Conservation (phyloP, 1,140 invertebrate species). For the Drosophila virilis region DNA sequence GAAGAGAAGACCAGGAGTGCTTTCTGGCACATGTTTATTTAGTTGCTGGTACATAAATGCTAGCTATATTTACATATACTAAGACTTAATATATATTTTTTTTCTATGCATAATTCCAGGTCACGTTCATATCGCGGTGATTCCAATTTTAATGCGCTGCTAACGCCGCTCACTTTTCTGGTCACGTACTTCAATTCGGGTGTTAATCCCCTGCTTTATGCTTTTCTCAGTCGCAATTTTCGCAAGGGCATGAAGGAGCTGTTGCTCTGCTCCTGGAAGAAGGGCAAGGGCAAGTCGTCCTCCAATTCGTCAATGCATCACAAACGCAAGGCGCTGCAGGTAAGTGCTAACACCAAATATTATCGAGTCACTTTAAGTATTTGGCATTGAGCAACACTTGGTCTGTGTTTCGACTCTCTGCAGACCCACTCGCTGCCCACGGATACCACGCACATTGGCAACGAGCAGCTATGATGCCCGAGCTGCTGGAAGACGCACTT, state of each 20-base stretch:
- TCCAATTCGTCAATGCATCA: constrained; percentile 83
- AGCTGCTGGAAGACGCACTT: constrained; percentile 50
- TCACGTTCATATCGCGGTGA: constrained; percentile 87
- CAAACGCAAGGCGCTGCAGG: constrained; percentile 80
- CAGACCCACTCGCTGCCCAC: constrained; percentile 84
- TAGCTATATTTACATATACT: constrained; percentile 39
- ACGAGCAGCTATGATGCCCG: constrained; percentile 83
- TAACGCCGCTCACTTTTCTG: constrained; percentile 93
- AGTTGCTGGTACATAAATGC: neutral
- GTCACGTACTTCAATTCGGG: constrained; percentile 94
- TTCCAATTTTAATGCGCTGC: constrained; percentile 88
- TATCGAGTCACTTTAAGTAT: no score
- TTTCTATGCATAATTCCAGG: constrained; percentile 84
- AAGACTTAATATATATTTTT: neutral
- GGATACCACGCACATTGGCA: constrained; percentile 83
- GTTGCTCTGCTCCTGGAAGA: constrained; percentile 86
- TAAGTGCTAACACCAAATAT: constrained; percentile 35
- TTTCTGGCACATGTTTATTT: neutral
- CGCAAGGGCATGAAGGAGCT: constrained; percentile 89
- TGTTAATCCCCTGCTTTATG: constrained; percentile 93
- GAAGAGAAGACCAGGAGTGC: no score
- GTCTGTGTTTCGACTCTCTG: neutral
- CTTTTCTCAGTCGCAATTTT: constrained; percentile 92
- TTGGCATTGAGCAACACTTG: no score
- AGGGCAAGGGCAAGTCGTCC: constrained; percentile 81